Percentiles rank a stretch among this genome's conserved stretches.
phyloP scores from a whole-genome alignment of 2,888 invertebrate species.

The Leptinotarsa juncta region DNA sequence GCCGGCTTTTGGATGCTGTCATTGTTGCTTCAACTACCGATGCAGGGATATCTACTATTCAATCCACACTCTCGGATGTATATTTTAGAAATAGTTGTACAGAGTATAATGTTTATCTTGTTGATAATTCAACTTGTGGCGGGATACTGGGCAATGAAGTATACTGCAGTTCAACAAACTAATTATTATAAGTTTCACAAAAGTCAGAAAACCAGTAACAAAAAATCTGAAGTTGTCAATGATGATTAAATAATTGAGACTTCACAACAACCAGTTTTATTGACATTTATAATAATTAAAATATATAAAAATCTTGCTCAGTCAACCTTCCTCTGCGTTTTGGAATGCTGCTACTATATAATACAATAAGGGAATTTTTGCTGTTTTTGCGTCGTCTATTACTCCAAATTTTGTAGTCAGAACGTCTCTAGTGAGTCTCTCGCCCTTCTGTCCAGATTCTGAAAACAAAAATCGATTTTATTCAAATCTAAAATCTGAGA shows the following conservation, averaged over 20 bases:
- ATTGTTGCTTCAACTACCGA: constrained; percentile 84
- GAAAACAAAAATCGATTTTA: constrained; percentile 26
- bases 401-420: constrained; percentile 63
- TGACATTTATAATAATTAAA: constrained; percentile 11
- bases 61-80: constrained; percentile 74
- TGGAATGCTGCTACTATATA: constrained; percentile 63
- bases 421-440: constrained; percentile 58
- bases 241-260: background rate
- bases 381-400: constrained; percentile 61
- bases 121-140: constrained; percentile 72
- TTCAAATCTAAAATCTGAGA: no score
- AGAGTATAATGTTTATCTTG: constrained; percentile 71
- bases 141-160: constrained; percentile 77
- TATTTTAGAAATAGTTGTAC: constrained; percentile 75
- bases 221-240: background rate
- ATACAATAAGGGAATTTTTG: constrained; percentile 64
- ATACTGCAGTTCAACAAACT: constrained; percentile 75
- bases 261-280: constrained; percentile 4
- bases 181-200: constrained; percentile 14
- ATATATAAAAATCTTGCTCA: background rate
- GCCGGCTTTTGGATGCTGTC: constrained; percentile 92
- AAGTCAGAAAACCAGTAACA: background rate
- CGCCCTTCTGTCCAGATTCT: constrained; percentile 61
- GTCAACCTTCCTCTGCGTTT: constrained; percentile 51
- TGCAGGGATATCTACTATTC: constrained; percentile 80